phyloP scores from a whole-genome alignment of 2,888 invertebrate genomes.

The Napeogenes sylphis region DNA sequence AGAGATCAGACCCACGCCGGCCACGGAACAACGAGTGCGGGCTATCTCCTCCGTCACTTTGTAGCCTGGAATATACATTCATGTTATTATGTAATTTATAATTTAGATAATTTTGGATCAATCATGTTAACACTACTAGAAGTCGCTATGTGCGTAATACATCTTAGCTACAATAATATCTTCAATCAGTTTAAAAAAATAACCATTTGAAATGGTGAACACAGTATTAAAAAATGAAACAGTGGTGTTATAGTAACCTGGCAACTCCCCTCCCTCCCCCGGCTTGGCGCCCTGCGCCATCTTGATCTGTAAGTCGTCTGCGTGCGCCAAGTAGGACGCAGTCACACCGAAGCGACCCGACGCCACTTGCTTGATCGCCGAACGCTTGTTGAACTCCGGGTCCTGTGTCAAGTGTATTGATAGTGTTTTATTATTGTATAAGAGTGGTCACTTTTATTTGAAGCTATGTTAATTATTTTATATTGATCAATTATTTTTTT shows the following conservation, averaged over 20 bases:
- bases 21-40: slow-evolving; percentile 94
- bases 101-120: too few relatives aligned
- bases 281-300: slow-evolving; percentile 99
- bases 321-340: slow-evolving; percentile 96
- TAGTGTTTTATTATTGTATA: too few relatives aligned
- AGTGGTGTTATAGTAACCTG: slow-evolving; percentile 69
- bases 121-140: too few relatives aligned
- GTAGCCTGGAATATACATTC: slow-evolving; percentile 59
- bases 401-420: slow-evolving; percentile 72
- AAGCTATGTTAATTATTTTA: too few relatives aligned
- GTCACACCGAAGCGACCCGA: slow-evolving; percentile 99
- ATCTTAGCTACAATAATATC: too few relatives aligned
- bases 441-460: too few relatives aligned
- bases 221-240: too few relatives aligned
- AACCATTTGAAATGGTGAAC: too few relatives aligned
- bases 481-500: too few relatives aligned
- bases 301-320: slow-evolving; percentile 99
- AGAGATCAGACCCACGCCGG: slow-evolving; percentile 98
- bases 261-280: slow-evolving; percentile 98
- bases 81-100: too few relatives aligned
- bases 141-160: too few relatives aligned
- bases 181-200: too few relatives aligned
- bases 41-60: slow-evolving; percentile 97
- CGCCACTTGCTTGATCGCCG: slow-evolving; percentile 99
- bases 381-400: slow-evolving; percentile 88